phyloP scores from a whole-genome alignment of 2,888 invertebrate species.

The Orthonevra nobilis region DNA sequence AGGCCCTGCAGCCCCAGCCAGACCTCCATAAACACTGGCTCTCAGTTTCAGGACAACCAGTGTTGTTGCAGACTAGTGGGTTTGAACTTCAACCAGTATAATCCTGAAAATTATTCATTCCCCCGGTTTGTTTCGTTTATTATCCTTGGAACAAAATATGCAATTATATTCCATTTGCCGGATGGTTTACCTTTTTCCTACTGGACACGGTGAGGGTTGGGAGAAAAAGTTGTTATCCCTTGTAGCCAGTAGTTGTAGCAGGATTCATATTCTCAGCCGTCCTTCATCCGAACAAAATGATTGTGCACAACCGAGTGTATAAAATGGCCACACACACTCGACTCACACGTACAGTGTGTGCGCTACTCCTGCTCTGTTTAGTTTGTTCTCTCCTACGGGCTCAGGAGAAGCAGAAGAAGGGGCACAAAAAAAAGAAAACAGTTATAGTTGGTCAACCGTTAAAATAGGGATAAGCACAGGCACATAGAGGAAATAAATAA shows the following conservation, averaged over 20 bases:
- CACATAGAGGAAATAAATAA: slow-evolving; percentile 66
- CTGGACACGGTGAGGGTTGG: slow-evolving; percentile 10
- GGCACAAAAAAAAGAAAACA: slow-evolving; percentile 56
- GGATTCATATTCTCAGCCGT: slow-evolving; percentile 55
- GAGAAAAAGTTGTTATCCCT: slow-evolving; percentile 54
- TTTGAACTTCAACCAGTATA: slow-evolving; percentile 68
- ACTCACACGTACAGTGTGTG: slow-evolving; percentile 17
- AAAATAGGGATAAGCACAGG: slow-evolving; percentile 64
- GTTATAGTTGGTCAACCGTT: slow-evolving; percentile 69
- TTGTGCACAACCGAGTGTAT: slow-evolving; percentile 53
- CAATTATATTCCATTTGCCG: slow-evolving; percentile 70
- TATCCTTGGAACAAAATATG: slow-evolving; percentile 68
- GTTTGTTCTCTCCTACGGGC: slow-evolving; percentile 33
- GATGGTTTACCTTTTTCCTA: slow-evolving; percentile 66
- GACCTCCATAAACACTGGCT: slow-evolving; percentile 36
- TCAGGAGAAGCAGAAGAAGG: slow-evolving; percentile 22
- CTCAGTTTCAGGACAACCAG: slow-evolving; percentile 19
- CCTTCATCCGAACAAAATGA: slow-evolving; percentile 59
- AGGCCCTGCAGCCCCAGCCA: not conserved
- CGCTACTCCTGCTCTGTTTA: slow-evolving; percentile 32
- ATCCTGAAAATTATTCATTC: slow-evolving; percentile 69
- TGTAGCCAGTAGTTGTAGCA: slow-evolving; percentile 30
- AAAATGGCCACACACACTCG: slow-evolving; percentile 16
- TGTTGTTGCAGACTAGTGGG: slow-evolving; percentile 19
- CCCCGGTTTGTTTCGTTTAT: slow-evolving; percentile 69